A percentile compares a stretch with the other conserved stretches of the same genome.
Conservation (phyloP, 2,888 invertebrate species). For the Cheilosia impressa region DNA sequence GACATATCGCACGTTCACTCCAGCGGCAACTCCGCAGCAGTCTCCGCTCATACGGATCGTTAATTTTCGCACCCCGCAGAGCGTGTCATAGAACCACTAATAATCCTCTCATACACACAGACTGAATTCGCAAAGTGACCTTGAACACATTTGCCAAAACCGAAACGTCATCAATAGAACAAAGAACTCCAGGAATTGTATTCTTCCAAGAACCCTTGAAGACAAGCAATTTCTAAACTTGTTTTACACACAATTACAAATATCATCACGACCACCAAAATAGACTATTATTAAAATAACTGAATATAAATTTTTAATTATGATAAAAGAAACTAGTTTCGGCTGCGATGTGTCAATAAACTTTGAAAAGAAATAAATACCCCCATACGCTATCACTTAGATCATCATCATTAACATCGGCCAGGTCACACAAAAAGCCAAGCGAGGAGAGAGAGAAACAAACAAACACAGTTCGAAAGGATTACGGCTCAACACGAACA, state of each 20-base stretch:
- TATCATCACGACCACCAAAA: not conserved
- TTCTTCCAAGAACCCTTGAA: too few relatives aligned
- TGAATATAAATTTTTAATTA: not conserved
- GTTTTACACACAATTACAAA: too few relatives aligned
- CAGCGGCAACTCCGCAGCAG: not conserved
- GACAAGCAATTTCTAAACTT: too few relatives aligned
- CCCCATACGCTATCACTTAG: not conserved
- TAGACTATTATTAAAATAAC: not conserved
- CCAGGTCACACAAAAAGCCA: not conserved
- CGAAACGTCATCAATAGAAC: too few relatives aligned
- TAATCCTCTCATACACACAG: too few relatives aligned
- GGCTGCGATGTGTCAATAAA: not conserved
- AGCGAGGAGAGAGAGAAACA: not conserved
- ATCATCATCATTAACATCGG: constrained; percentile 1
- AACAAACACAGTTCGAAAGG: constrained; percentile 7
- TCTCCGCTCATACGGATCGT: not conserved
- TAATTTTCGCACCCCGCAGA: not conserved
- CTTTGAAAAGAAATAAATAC: not conserved
- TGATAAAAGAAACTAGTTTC: too few relatives aligned
- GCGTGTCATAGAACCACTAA: too few relatives aligned
- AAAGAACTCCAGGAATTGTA: too few relatives aligned
- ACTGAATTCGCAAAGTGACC: too few relatives aligned
- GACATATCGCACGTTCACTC: not conserved
- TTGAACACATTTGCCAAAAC: too few relatives aligned
- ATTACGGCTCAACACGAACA: constrained; percentile 19